These are phyloP conservation scores for Eilema sororculum DNA, from an alignment of 2,888 invertebrate genomes.

Conservation along the genomic window DNA sequence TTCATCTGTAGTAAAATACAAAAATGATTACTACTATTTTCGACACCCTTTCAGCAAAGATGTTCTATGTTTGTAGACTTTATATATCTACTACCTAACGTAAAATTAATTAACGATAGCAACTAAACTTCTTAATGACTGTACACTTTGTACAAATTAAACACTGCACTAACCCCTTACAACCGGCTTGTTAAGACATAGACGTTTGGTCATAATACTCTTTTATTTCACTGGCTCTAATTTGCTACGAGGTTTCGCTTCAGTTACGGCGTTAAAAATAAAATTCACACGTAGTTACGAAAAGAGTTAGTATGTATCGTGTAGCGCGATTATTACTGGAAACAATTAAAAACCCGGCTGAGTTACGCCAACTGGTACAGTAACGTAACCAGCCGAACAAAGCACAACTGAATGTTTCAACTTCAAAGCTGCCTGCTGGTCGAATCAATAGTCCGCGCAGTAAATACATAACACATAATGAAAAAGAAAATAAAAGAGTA, in stretches of 20 bases:
- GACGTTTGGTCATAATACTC: slow-evolving; percentile 35
- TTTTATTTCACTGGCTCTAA: slow-evolving; percentile 46
- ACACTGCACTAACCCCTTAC: slow-evolving; percentile 35
- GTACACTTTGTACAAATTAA: slow-evolving; percentile 48
- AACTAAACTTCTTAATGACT: slow-evolving; percentile 31
- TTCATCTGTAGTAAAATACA: not conserved
- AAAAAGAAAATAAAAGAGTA: slow-evolving; percentile 43
- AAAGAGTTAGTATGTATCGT: slow-evolving; percentile 63
- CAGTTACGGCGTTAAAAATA: slow-evolving; percentile 48
- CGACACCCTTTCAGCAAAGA: not conserved
- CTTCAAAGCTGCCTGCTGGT: slow-evolving; percentile 70
- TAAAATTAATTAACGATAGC: slow-evolving; percentile 6
- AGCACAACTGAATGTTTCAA: slow-evolving; percentile 70
- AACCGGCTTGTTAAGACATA: slow-evolving; percentile 50
- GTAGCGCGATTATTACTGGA: slow-evolving; percentile 69
- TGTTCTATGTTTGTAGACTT: not conserved
- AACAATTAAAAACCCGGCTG: slow-evolving; percentile 74
- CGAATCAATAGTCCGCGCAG: slow-evolving; percentile 66
- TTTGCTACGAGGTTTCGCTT: slow-evolving; percentile 43
- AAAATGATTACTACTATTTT: not conserved
- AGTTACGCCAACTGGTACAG: slow-evolving; percentile 66
- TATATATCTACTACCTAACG: not conserved
- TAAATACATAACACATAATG: slow-evolving; percentile 56
- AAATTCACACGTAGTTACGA: slow-evolving; percentile 64
- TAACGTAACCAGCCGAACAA: slow-evolving; percentile 68